Evolutionary conservation across 2,797 vertebrate genomes (phyloP), one percentile per base, ranked within the genome.

Genomic region (Parauchenoglanis punctatus): DNA sequence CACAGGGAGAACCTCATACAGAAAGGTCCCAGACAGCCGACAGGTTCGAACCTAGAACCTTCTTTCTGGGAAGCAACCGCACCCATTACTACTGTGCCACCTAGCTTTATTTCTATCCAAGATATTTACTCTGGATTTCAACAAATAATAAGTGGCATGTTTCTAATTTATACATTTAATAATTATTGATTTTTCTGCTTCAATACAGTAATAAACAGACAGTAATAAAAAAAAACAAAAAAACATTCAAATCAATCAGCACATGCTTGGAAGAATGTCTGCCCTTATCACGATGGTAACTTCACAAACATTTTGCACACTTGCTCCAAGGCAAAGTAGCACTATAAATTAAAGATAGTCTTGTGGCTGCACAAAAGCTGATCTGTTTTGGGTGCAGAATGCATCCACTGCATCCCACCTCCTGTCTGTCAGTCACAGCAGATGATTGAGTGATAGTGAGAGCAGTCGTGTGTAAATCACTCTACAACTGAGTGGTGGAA

Each of bases 341-440:
- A 91, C 93, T 87, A 95, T 95, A 95, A 95, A 95, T 94, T 94
- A 91, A 91, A 94, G 92, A 93, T 92, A 94, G 94, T 94, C 95
- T 94, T 73, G 93, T 86, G 93, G 92, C 89, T 88, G 90, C 87
- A 94, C 89, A 92, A 93, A 95, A 94, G 93, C 88, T 87, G 86
- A 86, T 89, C 73, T 91, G 91, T 94, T 94, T 93, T 86, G 90
- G 90, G 89, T 88, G 87, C 44, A 40, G 81, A 82, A 46, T 15
- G 25, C 81, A 82, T 83, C 31, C 8, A 11, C n/a, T 17, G 86
- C 91, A 89, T 91, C 65, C 91, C 90, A 91, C 88, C 90, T 87
- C 92, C 88, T 87, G 85, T 89, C 92, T 83, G 90, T 91, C 92
- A 94, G 92, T 94, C 94, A 85, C 91, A 85, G 86, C 67, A 84